A percentile compares a stretch with the other conserved stretches of the same genome.
These are phyloP conservation scores for Poecile montanus DNA, from an alignment of 2,797 vertebrate genomes.

Conservation along the genomic window DNA sequence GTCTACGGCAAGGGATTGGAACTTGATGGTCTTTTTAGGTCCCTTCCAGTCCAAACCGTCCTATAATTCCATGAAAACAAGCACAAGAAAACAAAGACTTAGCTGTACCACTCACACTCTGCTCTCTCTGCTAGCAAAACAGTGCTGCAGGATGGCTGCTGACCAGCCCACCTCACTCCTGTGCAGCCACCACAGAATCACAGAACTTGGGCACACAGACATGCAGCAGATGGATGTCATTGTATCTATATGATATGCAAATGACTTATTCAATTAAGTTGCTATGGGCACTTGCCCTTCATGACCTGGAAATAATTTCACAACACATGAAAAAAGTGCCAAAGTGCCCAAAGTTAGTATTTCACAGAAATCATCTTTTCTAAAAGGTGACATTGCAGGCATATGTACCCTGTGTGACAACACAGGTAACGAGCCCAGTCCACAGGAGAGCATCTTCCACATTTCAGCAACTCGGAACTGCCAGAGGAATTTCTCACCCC, in stretches of 20 bases:
- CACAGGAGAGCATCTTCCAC: not conserved
- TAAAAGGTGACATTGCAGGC: fast-evolving
- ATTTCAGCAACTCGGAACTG: not conserved
- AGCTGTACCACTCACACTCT: not conserved
- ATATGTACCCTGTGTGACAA: fast-evolving
- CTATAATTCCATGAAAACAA: not conserved
- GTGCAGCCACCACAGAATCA: not conserved
- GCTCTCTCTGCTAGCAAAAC: not conserved
- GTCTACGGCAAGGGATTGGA: too few species aligned
- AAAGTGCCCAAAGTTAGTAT: not conserved
- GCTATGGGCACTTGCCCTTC: not conserved
- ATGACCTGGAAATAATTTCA: not conserved
- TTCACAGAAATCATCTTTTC: not conserved
- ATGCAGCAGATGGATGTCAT: not conserved
- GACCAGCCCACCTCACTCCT: not conserved
- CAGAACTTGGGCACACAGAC: not conserved
- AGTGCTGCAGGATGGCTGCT: fast-evolving
- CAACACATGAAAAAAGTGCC: not conserved
- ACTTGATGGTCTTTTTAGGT: not conserved
- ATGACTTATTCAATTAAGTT: not conserved
- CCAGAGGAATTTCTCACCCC: not conserved
- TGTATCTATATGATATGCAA: not conserved
- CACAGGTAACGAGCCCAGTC: not conserved
- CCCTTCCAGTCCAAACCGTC: not conserved
- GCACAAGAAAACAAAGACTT: not conserved